Evolutionary conservation across 1,140 invertebrate species (phyloP).

Genomic region (Geopemphigus sp.): DNA sequence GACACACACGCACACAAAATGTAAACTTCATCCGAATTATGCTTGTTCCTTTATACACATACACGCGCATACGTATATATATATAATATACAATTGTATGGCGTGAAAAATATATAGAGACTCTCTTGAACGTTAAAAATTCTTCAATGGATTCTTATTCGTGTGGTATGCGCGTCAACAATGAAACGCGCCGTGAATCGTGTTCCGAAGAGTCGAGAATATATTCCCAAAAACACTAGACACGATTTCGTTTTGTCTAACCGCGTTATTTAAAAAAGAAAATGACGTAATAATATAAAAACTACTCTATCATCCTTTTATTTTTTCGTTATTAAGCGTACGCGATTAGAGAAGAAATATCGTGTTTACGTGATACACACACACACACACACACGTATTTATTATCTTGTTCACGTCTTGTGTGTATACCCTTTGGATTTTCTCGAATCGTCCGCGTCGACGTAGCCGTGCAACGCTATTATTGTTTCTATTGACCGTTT

Average conservation of each 20-base stretch:
- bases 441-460: neutral
- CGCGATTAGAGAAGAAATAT: slow-evolving; percentile 17
- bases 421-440: neutral
- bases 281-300: neutral
- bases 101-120: neutral
- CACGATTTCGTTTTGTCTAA: slow-evolving; percentile 43
- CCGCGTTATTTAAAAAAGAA: neutral
- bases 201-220: slow-evolving; percentile 6
- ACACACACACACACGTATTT: too few species aligned
- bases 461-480: neutral
- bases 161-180: neutral
- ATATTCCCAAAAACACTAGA: slow-evolving; percentile 8
- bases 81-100: slow-evolving; percentile 5
- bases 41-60: neutral
- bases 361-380: neutral
- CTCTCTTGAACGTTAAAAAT: too few species aligned
- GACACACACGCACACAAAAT: too few species aligned
- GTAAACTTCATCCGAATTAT: too few species aligned
- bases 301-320: slow-evolving; percentile 34
- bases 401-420: too few species aligned
- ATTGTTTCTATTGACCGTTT: neutral
- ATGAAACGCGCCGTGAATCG: slow-evolving; percentile 11
- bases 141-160: neutral
- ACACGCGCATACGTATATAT: neutral
- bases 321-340: neutral